Evolutionary conservation across 2,113 vertebrate species (phyloP), one percentile per base, ranked within the genome.

Genomic region (Daubentonia madagascariensis): DNA sequence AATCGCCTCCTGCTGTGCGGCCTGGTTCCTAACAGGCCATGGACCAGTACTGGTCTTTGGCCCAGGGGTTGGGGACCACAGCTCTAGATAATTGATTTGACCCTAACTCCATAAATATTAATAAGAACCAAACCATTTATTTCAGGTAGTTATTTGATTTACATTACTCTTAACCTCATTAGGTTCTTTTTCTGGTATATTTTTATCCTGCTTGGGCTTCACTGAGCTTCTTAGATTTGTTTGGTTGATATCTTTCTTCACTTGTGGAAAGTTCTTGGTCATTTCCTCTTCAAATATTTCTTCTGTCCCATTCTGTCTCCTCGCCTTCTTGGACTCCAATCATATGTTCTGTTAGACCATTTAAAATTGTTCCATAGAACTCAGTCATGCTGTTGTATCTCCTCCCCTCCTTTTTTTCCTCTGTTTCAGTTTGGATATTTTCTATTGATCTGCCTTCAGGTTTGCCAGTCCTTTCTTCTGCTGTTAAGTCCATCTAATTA

Each of bases 221-320:
- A 43, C 6, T 67, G 40, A 85, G 10, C 79, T 79, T 32, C 79
- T 79, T 63, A 45, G 54, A 70, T 70, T 91, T 94, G n/a, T 67
- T 81, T 57, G 45, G 57, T 73, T 85, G 30, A 48, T 59, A 32
- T 90, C 37, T 89, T 67, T 89, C 45, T 90, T 84, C 11, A 75
- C 43, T 90, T 85, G 25, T 43, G 35, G 23, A 86, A 79, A 68
- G 61, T 91, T 85, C 59, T 75, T 57, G 81, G 75, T 8, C 23
- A 83, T 73, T 92, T 96, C 63, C 37, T 95, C 57, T 75, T 83
- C 37, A 81, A 54, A 73, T 68, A 95, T 68, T 85, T 91, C 25
- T 89, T 92, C n/a, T 90, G 7, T 72, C 28, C 10, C 50, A 76
- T 67, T 61, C 14, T 83, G 30, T 80, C 8, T 92, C 6, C 32